Evolutionary conservation across 2,113 vertebrate genomes (phyloP).

Genomic region (Tonatia bakeri): DNA sequence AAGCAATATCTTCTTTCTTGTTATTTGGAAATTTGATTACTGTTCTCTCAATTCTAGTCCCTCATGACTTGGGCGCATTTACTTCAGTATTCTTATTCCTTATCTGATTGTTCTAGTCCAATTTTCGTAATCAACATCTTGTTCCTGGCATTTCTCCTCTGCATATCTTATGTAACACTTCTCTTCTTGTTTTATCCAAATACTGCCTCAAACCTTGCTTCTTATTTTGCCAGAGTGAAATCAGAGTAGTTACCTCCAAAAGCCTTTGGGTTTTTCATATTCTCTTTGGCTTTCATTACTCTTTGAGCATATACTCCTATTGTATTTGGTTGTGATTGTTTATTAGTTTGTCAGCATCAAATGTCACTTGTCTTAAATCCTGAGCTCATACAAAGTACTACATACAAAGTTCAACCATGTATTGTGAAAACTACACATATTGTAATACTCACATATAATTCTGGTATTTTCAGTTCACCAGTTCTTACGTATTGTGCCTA

Average conservation of each 20-base stretch:
- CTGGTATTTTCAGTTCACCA: not conserved
- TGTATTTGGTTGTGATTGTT: not conserved
- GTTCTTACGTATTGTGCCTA: not conserved
- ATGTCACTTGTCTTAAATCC: conserved; percentile 4
- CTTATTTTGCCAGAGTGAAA: not conserved
- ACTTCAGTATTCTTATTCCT: not conserved
- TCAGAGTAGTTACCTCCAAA: not conserved
- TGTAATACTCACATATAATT: not conserved
- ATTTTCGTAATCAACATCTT: not conserved
- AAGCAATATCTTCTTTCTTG: not conserved
- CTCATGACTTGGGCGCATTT: not conserved
- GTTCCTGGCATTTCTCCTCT: not conserved
- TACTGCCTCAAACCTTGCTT: not conserved
- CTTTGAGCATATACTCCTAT: not conserved
- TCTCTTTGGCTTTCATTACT: not conserved
- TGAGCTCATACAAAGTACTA: not conserved
- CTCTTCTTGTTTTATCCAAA: not conserved
- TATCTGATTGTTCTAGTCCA: not conserved
- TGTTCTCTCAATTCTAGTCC: not conserved
- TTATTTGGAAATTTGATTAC: not conserved
- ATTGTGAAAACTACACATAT: not conserved
- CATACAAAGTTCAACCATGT: not conserved
- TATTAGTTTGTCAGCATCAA: not conserved
- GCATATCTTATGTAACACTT: not conserved
- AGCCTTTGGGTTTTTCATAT: not conserved